These are phyloP conservation scores for Sphaeramia orbicularis DNA, from an alignment of 2,797 vertebrate species.

Conservation along the genomic window DNA sequence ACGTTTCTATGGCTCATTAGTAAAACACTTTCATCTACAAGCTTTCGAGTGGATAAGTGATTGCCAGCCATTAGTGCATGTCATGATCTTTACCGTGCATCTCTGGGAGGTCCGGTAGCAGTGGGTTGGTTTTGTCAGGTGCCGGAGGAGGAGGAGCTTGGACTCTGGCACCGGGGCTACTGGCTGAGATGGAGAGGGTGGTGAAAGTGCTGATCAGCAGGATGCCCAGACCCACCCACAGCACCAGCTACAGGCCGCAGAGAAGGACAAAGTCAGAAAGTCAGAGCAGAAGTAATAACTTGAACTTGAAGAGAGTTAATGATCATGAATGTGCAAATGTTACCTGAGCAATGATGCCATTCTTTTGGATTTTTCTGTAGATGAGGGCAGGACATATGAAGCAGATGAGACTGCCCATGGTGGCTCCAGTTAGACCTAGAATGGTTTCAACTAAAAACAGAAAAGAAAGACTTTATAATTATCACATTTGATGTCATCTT, in stretches of 20 bases:
- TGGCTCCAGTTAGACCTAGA: conserved; percentile 96
- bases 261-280: not conserved
- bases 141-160: conserved; percentile 77
- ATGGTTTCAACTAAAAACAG: conserved; percentile 92
- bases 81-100: conserved; percentile 83
- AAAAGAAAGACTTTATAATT: not conserved
- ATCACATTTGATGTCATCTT: not conserved
- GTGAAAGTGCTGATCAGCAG: conserved; percentile 95
- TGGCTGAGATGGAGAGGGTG: conserved; percentile 89
- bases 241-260: conserved; percentile 86
- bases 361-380: conserved; percentile 96
- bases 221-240: conserved; percentile 94
- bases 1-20: conserved; percentile 71
- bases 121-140: conserved; percentile 56
- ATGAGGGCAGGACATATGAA: conserved; percentile 98
- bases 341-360: conserved; percentile 91
- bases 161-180: conserved; percentile 59
- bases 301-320: not conserved
- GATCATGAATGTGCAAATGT: not conserved
- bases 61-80: conserved; percentile 40
- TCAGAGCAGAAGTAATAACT: not conserved
- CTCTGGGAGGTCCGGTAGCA: conserved; percentile 68
- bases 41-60: conserved; percentile 53
- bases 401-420: conserved; percentile 98
- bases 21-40: conserved; percentile 62